Base-by-base conservation (phyloP, 2,888 invertebrate species). In the Volucella inflata region DNA sequence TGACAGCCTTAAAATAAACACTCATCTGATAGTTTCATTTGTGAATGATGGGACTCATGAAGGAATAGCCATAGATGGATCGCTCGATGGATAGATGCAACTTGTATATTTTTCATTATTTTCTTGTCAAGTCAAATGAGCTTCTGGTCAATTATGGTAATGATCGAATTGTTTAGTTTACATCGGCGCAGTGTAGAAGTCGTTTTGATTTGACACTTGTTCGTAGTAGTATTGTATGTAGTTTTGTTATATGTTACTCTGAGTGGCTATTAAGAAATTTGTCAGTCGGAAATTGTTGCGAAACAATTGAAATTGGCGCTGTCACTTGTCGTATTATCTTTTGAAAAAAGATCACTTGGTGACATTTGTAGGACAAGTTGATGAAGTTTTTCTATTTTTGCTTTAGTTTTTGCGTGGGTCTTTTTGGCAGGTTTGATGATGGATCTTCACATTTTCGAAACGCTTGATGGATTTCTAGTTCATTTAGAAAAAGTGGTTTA, bases 1-100 rank as follows among this genome's bases (percentile, higher is more conserved):
- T 84, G 79, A 76, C 71, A 80, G 68, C 70, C 84, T 84, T 75
- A 84, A 84, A 84, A 84, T 84, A 84, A 79, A 84, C 75, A 79
- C 79, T 84, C 75, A 84, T 70, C 17, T 60, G 48, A 72, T 67
- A 57, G 67, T 72, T 50, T 62, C n/a, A 51, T 38, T 57, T 84
- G 36, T 71, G 74, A 84, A 75, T 84, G 75, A 76, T 60, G 46
- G 46, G 57, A 53, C 42, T 64, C 14, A 30, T 74, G 21, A 38
- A 44, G 36, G 60, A 82, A 84, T 84, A 55, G 21, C 84, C 84
- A 79, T 79, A 84, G 65, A 84, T 76, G 84, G 84, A 76, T 76
- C 60, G 79, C 40, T 38, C 36, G 14, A 75, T 60, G 75, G 60
- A 76, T 17, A 57, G 48, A 42, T 42, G 59, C 44, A 57, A 16